Percentiles rank a stretch among this genome's conserved stretches.
phyloP scores from a whole-genome alignment of 1,140 invertebrate genomes.

The Zaprionus ornatus region DNA sequence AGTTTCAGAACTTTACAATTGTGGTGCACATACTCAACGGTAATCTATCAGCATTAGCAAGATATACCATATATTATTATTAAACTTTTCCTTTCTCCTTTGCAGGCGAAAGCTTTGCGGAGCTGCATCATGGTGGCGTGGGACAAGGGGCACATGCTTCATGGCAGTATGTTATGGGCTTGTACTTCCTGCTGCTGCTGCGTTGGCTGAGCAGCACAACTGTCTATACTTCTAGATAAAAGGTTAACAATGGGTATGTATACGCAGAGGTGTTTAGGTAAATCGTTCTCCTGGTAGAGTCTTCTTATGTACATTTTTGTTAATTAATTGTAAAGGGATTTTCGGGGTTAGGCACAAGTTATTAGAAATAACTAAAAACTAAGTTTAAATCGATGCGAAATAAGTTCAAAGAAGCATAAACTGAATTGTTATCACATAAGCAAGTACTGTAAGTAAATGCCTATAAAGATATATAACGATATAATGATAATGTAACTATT shows the following conservation, averaged over 20 bases:
- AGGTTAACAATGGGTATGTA: slow-evolving; percentile 39
- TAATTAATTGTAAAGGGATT: slow-evolving; percentile 77
- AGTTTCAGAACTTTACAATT: slow-evolving; percentile 87
- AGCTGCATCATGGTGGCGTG: slow-evolving; percentile 84
- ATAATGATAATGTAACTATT: slow-evolving; percentile 42
- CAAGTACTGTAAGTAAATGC: slow-evolving; percentile 48
- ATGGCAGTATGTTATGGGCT: slow-evolving; percentile 27
- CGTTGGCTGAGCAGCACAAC: slow-evolving; percentile 27
- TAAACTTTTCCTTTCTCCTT: neutral
- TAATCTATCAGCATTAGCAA: slow-evolving; percentile 79
- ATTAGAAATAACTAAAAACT: slow-evolving; percentile 79
- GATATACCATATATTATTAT: neutral
- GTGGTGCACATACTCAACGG: slow-evolving; percentile 90
- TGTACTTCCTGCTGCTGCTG: slow-evolving; percentile 48
- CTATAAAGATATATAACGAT: slow-evolving; percentile 4
- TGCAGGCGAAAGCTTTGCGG: slow-evolving; percentile 87
- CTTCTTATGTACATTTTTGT: slow-evolving; percentile 62
- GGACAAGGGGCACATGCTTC: slow-evolving; percentile 20
- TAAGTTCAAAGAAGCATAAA: slow-evolving; percentile 37
- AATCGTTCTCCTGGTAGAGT: slow-evolving; percentile 36
- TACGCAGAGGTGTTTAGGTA: slow-evolving; percentile 9
- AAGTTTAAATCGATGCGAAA: slow-evolving; percentile 36
- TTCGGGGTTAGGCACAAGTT: slow-evolving; percentile 52
- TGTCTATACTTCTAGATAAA: slow-evolving; percentile 52
- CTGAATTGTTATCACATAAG: slow-evolving; percentile 45